Base-by-base conservation (phyloP, 2,113 vertebrate genomes). In the human (Homo sapiens) region DNA sequence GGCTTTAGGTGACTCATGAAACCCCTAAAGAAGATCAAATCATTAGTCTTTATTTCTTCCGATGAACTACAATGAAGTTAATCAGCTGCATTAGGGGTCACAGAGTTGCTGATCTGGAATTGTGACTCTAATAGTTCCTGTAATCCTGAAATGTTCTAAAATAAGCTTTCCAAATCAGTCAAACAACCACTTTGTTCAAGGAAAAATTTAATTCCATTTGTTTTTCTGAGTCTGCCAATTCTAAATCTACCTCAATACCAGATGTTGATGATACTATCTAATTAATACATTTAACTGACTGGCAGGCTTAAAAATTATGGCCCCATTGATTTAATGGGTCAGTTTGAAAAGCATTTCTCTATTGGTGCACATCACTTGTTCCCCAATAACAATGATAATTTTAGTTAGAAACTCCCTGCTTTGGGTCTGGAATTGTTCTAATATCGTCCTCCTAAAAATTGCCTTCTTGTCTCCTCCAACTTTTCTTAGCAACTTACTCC, bases 1-100 rank as follows among this genome's bases (percentile, higher is more conserved):
- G 57, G 45, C n/a, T 87, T 84, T 90, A 96, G 81, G 25, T 94
- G 59, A 91, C 45, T 97, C 70, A 84, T 92, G 93, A 96, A 97
- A 83, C 52, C 38, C 45, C 45, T 91, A 66, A 96, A 90, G 88
- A 96, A 81, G n/a, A 94, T 88, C 45, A 88, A 91, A 70, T 90
- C 64, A 68, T 48, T 68, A 88, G 95, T 89, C 88, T 93, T 83
- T 93, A 81, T 85, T 95, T 89, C 64, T 90, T 87, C 59, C 57
- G 55, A 96, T 95, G 73, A 94, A 57, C 84, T 94, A 81, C n/a
- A 52, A n/a, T 92, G 48, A 95, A 90, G 22, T 30, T n/a, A 95
- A 92, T 73, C 40, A 14, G 2, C 52, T 88, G 48, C 64, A 22
- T 76, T 72, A 83, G 20, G 30, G 66, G 55, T 92, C 76, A 85